These are phyloP conservation scores for Protobothrops flavoviridis DNA, from an alignment of 2,113 vertebrate species.

Conservation along the genomic window DNA sequence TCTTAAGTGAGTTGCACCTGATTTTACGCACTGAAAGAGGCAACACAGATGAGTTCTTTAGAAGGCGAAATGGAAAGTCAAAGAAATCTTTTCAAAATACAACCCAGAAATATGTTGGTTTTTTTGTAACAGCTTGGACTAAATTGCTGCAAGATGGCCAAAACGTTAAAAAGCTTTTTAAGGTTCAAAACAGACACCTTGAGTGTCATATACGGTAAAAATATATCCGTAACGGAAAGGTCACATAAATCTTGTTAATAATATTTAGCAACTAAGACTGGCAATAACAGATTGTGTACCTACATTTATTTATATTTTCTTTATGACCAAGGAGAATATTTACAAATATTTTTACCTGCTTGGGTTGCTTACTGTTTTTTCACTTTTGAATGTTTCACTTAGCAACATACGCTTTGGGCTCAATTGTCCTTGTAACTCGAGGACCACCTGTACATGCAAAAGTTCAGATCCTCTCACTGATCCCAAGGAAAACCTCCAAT, in stretches of 20 bases:
- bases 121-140: not conserved
- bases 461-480: too few species aligned
- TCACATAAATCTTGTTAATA: not conserved
- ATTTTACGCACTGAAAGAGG: not conserved
- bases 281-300: not conserved
- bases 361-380: too few species aligned
- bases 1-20: not conserved
- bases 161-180: not conserved
- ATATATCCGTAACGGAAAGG: not conserved
- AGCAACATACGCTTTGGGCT: too few species aligned
- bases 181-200: not conserved
- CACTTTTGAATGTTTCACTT: too few species aligned
- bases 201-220: not conserved
- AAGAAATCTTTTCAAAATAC: not conserved
- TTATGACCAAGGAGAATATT: not conserved
- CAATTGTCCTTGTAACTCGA: too few species aligned
- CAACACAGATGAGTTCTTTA: not conserved
- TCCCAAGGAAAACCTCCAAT: too few species aligned
- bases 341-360: not conserved
- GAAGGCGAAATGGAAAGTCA: not conserved
- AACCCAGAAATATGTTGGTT: not conserved
- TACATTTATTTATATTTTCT: not conserved
- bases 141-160: not conserved
- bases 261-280: not conserved
- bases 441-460: too few species aligned